Base-by-base conservation (phyloP, 2,113 vertebrate species). In the Oceanodroma tethys region DNA sequence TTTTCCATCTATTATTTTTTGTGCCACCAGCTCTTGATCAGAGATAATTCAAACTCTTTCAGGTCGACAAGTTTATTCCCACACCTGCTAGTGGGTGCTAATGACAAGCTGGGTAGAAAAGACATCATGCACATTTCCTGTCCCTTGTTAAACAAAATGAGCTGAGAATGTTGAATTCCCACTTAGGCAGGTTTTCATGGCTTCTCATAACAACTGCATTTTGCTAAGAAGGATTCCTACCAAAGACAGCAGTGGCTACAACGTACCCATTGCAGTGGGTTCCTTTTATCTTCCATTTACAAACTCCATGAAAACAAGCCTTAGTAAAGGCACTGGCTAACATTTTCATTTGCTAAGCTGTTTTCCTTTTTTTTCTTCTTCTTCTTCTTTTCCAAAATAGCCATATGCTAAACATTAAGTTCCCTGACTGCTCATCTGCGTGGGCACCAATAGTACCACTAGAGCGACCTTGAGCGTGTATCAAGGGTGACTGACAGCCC, bases 381-480 rank as follows among this genome's bases (percentile, higher is more conserved):
- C 9, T 36, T 27, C 10, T 34, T 52, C 26, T 71, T 59, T 78
- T 47, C 38, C 21, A 72, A 40, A 88, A 65, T 2, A 40, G 38
- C 12, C 34, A 30, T 27, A 65, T 6, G 20, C 43, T 71, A 83
- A 72, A 71, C 45, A 53, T 26, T 29, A 52, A 34, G 26, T 70
- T 38, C 16, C 50, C 55, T 17, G 18, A 27, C 42, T 60, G 52
- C 45, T 66, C 20, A 71, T 30, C 43, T 0, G 0, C 11, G 2
- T 30, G 25, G 42, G 32, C 50, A 70, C 48, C 78, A 71, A 15
- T 26, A 16, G 48, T 34, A 76, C 16, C 29, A 58, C 58, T 3
- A 66, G 38, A 72, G 58, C 1, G 1, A 65, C 34, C 36, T 6
- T 78, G 16, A 78, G 30, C 6, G 0, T 19, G 0, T 19, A 47